Conservation (phyloP, 2,797 vertebrate genomes). For the Sus cebifrons region DNA sequence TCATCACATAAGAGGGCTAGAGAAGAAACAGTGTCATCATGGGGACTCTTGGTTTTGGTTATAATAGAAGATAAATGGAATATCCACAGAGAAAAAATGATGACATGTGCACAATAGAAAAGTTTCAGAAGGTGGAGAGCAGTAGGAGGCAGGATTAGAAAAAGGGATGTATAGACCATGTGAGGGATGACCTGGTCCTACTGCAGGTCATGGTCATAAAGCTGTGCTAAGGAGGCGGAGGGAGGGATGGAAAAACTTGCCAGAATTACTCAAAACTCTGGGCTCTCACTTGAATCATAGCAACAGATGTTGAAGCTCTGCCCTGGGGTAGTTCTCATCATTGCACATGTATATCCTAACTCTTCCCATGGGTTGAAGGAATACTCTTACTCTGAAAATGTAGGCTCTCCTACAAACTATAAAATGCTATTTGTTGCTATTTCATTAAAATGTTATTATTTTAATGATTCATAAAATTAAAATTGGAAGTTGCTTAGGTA, state of each 20-base stretch:
- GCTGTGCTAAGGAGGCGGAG: neutral
- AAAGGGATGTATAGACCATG: neutral
- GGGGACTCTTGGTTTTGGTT: neutral
- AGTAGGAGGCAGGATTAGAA: neutral
- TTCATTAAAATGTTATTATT: neutral
- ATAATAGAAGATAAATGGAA: neutral
- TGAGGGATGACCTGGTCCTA: neutral
- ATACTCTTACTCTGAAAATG: neutral
- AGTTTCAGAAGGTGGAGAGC: neutral
- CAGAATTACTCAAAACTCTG: neutral
- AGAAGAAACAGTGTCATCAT: neutral
- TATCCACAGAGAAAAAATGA: neutral
- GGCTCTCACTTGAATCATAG: neutral
- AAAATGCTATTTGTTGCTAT: neutral
- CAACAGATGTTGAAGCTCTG: neutral
- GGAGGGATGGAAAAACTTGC: neutral
- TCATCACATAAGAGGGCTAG: neutral
- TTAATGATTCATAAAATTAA: neutral
- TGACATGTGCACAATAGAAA: neutral
- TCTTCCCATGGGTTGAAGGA: neutral
- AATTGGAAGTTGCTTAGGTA: conserved; percentile 48
- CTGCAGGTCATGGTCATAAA: neutral
- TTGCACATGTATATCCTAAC: neutral
- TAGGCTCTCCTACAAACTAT: neutral
- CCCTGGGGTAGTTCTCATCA: neutral